Conservation (phyloP, 2,797 vertebrate genomes). For the Sebastiscus tertius region DNA sequence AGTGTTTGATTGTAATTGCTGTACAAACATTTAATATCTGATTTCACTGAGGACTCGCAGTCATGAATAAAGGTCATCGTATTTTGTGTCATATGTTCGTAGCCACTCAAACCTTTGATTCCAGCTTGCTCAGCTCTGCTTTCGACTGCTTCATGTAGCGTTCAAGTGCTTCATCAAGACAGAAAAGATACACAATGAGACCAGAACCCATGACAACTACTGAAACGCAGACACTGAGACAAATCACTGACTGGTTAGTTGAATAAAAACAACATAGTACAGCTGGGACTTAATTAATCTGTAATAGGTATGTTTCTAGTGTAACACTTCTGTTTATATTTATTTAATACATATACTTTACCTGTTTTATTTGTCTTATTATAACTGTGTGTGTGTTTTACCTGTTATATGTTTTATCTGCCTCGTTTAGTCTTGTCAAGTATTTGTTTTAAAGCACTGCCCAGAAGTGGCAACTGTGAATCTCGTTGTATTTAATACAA, state of each 20-base stretch:
- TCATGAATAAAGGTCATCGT: too few relatives aligned
- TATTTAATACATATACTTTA: too few relatives aligned
- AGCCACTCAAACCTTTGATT: conserved; percentile 51
- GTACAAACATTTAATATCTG: background rate
- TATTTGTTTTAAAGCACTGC: too few relatives aligned
- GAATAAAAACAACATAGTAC: too few relatives aligned
- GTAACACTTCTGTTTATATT: too few relatives aligned
- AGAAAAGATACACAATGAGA: conserved; percentile 20
- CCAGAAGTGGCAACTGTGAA: too few relatives aligned
- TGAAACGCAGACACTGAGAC: background rate
- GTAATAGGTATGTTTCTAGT: too few relatives aligned
- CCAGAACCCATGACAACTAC: background rate
- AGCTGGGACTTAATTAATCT: background rate
- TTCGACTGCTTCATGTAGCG: conserved; percentile 16
- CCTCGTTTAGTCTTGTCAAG: too few relatives aligned
- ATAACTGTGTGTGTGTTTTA: too few relatives aligned
- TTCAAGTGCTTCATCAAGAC: conserved; percentile 42
- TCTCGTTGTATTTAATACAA: too few relatives aligned
- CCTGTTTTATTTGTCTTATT: too few relatives aligned
- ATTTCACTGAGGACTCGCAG: background rate
- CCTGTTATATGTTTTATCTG: too few relatives aligned
- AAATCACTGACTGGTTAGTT: background rate
- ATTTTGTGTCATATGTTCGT: background rate
- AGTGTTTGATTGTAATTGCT: background rate
- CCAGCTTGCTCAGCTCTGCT: conserved; percentile 6